Conservation (phyloP, 2,797 vertebrate species). For the Potorous gilbertii region DNA sequence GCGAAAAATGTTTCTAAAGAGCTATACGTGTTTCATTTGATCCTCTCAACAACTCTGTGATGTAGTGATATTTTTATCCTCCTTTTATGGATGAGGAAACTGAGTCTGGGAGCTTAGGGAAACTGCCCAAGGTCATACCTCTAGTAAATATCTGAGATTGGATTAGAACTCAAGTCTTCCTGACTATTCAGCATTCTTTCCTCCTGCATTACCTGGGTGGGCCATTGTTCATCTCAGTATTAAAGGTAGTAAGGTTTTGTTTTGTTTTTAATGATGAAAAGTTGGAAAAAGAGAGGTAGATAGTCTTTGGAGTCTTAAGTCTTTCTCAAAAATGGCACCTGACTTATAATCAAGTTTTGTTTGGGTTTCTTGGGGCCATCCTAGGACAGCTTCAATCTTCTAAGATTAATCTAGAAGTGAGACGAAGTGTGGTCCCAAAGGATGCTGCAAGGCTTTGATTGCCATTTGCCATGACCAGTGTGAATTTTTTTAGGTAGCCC, state of each 20-base stretch:
- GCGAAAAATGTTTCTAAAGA: background rate
- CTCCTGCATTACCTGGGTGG: background rate
- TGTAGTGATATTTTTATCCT: background rate
- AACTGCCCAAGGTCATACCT: background rate
- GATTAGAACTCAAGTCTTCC: background rate
- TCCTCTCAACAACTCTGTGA: background rate
- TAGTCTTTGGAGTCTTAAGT: background rate
- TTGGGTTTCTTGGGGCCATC: background rate
- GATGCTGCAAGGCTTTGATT: background rate
- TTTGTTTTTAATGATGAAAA: background rate
- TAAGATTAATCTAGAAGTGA: background rate
- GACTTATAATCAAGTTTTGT: background rate
- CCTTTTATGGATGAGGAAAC: background rate
- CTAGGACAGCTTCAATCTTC: background rate
- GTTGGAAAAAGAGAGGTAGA: background rate
- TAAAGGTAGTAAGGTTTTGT: background rate
- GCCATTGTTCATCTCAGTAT: background rate
- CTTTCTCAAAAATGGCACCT: background rate
- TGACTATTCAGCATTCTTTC: background rate
- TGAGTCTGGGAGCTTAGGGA: background rate
- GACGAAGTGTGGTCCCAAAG: background rate
- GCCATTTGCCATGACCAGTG: background rate
- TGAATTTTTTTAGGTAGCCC: constrained; percentile 21
- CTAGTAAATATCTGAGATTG: background rate
- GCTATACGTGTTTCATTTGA: background rate